Percentiles rank a stretch among this genome's conserved stretches.
phyloP scores from a whole-genome alignment of 2,113 vertebrate genomes.

The Aix galericulata region DNA sequence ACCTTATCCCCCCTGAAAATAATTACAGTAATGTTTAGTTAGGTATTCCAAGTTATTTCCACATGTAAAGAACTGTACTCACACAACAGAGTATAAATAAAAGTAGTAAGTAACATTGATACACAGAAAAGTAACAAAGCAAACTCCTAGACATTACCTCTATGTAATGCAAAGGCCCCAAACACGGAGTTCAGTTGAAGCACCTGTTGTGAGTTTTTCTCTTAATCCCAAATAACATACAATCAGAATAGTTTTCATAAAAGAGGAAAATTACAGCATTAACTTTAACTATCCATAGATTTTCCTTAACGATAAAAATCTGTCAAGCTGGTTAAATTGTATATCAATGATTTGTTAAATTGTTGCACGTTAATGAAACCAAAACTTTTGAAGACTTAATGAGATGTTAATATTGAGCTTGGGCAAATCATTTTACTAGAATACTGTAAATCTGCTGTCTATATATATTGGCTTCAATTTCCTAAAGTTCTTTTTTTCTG shows the following conservation, averaged over 20 bases:
- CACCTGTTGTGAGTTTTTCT: neutral
- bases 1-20: neutral
- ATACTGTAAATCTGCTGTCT: neutral
- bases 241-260: neutral
- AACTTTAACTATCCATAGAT: neutral
- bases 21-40: neutral
- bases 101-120: neutral
- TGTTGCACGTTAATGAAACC: neutral
- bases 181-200: neutral
- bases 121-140: neutral
- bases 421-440: neutral
- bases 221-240: neutral
- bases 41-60: neutral
- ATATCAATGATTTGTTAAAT: neutral
- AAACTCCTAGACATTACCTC: neutral
- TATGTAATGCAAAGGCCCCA: fast-evolving
- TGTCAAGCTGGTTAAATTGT: neutral
- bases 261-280: neutral
- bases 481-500: neutral
- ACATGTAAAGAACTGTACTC: neutral
- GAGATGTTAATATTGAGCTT: neutral
- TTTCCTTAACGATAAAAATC: neutral
- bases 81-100: neutral
- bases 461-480: neutral
- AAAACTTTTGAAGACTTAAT: neutral